A percentile compares a stretch with the other conserved stretches of the same genome.
These are phyloP conservation scores for Tricholauxania praeusta DNA, from an alignment of 2,888 invertebrate genomes.

Conservation along the genomic window DNA sequence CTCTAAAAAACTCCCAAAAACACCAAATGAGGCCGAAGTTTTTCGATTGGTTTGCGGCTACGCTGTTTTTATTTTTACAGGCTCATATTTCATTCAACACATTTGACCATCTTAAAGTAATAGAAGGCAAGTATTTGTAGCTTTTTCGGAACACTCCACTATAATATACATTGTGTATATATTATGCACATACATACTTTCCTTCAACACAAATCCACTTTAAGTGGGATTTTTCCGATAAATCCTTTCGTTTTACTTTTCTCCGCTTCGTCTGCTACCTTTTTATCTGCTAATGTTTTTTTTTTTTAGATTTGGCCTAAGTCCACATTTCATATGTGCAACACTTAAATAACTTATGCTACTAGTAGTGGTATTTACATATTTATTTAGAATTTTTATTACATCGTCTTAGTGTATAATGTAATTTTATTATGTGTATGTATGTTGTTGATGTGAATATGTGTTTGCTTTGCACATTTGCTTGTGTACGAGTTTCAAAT, in stretches of 20 bases:
- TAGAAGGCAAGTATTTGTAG: too few species aligned
- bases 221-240: slow-evolving; percentile 44
- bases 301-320: slow-evolving; percentile 16
- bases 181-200: too few species aligned
- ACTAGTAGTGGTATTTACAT: slow-evolving; percentile 29
- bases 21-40: too few species aligned
- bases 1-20: too few species aligned
- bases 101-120: too few species aligned
- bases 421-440: slow-evolving; percentile 12
- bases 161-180: too few species aligned
- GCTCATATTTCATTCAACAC: too few species aligned
- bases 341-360: slow-evolving; percentile 28
- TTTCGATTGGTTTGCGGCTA: too few species aligned
- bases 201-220: slow-evolving; percentile 53
- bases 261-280: background rate
- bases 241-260: slow-evolving; percentile 32
- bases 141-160: too few species aligned
- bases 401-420: slow-evolving; percentile 34
- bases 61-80: too few species aligned
- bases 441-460: background rate
- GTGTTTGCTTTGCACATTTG: background rate
- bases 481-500: too few species aligned
- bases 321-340: slow-evolving; percentile 26
- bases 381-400: too few species aligned
- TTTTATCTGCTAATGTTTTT: background rate